Evolutionary conservation across 2,797 vertebrate genomes (phyloP).

Genomic region (Oryzias dopingdopingensis): DNA sequence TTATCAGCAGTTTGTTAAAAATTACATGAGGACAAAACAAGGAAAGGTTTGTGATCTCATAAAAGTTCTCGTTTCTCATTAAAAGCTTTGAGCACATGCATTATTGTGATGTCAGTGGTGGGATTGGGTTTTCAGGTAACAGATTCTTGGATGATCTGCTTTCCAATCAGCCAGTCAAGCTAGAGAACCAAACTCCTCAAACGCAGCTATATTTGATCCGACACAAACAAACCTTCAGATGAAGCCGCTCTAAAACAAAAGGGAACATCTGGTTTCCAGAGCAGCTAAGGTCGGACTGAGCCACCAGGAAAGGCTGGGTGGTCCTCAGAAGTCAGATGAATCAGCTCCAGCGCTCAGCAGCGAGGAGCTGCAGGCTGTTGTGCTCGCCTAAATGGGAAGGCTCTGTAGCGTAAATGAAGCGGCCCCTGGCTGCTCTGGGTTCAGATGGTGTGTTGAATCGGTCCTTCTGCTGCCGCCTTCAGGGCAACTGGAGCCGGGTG

Average conservation of each 20-base stretch:
- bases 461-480: constrained; percentile 49
- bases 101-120: too few relatives aligned
- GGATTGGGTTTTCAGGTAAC: too few relatives aligned
- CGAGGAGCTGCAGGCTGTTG: constrained; percentile 31
- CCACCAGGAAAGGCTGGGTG: constrained; percentile 9
- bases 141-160: too few relatives aligned
- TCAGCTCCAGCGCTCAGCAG: not conserved
- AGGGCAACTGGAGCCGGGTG: constrained; percentile 43
- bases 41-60: too few relatives aligned
- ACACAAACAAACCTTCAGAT: not conserved
- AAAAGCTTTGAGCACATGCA: too few relatives aligned
- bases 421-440: constrained; percentile 34
- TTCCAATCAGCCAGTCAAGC: not conserved
- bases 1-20: too few relatives aligned
- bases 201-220: not conserved
- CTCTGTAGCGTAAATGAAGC: constrained; percentile 60
- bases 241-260: not conserved
- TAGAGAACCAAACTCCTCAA: not conserved
- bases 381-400: constrained; percentile 41
- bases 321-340: constrained; percentile 20
- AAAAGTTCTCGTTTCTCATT: too few relatives aligned
- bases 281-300: constrained; percentile 11
- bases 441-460: constrained; percentile 58
- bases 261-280: constrained; percentile 12
- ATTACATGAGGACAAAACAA: too few relatives aligned